phyloP scores from a whole-genome alignment of 2,113 vertebrate species.

The Peromyscus leucopus region DNA sequence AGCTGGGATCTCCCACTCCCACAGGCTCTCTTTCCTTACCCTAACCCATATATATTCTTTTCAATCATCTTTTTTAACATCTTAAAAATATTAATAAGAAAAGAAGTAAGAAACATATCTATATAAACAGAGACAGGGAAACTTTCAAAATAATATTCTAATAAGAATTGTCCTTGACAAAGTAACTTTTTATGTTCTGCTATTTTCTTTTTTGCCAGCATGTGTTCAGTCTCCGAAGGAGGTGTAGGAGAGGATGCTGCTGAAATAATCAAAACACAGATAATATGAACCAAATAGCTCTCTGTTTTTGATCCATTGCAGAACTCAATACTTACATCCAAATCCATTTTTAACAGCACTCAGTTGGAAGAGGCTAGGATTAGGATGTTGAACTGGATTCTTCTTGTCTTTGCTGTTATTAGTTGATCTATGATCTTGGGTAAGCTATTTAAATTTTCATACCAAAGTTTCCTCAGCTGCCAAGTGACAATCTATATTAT shows the following conservation, averaged over 20 bases:
- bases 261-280: constrained; percentile 6
- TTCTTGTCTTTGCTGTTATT: constrained; percentile 16
- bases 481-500: constrained; percentile 24
- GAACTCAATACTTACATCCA: constrained; percentile 32
- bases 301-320: constrained; percentile 18
- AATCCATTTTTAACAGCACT: constrained; percentile 45
- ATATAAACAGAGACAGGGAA: background rate
- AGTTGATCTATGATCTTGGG: constrained; percentile 14
- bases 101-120: background rate
- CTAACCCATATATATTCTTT: background rate
- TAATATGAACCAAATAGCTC: background rate
- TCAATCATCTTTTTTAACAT: constrained; percentile 11
- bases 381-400: background rate
- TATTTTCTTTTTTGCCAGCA: background rate
- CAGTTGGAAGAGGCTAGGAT: background rate
- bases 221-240: background rate
- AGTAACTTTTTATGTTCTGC: background rate
- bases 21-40: too few species aligned
- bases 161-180: constrained; percentile 11
- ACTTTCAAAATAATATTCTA: background rate
- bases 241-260: background rate
- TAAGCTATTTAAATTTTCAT: constrained; percentile 24
- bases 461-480: constrained; percentile 10
- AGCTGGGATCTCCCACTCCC: too few species aligned
- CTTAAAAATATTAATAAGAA: constrained; percentile 11